These are phyloP conservation scores for Erebia ligea DNA, from an alignment of 2,888 invertebrate genomes.

Conservation along the genomic window DNA sequence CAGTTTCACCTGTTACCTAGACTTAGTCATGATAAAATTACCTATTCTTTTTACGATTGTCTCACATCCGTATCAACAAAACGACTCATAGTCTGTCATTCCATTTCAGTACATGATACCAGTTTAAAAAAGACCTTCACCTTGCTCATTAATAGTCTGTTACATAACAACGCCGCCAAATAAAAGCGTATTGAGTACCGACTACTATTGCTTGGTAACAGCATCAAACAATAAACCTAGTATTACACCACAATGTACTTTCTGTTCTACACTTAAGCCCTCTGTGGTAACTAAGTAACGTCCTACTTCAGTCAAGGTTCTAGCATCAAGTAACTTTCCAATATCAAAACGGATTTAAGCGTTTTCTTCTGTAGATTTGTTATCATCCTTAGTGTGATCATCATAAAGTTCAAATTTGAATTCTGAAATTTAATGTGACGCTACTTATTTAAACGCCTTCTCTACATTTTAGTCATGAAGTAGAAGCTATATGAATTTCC, in stretches of 20 bases:
- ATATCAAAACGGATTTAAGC: slow-evolving; percentile 38
- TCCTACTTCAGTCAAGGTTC: slow-evolving; percentile 80
- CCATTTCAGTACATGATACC: neutral
- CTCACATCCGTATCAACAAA: slow-evolving; percentile 12
- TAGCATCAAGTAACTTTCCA: slow-evolving; percentile 52
- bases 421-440: neutral
- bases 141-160: slow-evolving; percentile 23
- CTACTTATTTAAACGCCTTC: neutral
- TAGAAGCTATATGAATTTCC: slow-evolving; percentile 63
- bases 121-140: slow-evolving; percentile 25
- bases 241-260: slow-evolving; percentile 67
- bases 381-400: neutral
- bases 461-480: slow-evolving; percentile 62
- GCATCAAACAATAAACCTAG: slow-evolving; percentile 52
- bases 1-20: slow-evolving; percentile 8
- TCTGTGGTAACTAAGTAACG: slow-evolving; percentile 74
- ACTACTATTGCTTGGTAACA: slow-evolving; percentile 53
- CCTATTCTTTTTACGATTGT: slow-evolving; percentile 7
- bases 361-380: neutral
- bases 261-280: slow-evolving; percentile 74
- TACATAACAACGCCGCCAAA: slow-evolving; percentile 27
- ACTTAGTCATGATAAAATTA: slow-evolving; percentile 8
- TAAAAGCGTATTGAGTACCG: slow-evolving; percentile 25
- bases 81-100: neutral
- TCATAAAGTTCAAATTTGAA: slow-evolving; percentile 11